Evolutionary conservation across 2,113 vertebrate genomes (phyloP), one percentile per base, ranked within the genome.

Genomic region (Petrocephalus microphthalmus): DNA sequence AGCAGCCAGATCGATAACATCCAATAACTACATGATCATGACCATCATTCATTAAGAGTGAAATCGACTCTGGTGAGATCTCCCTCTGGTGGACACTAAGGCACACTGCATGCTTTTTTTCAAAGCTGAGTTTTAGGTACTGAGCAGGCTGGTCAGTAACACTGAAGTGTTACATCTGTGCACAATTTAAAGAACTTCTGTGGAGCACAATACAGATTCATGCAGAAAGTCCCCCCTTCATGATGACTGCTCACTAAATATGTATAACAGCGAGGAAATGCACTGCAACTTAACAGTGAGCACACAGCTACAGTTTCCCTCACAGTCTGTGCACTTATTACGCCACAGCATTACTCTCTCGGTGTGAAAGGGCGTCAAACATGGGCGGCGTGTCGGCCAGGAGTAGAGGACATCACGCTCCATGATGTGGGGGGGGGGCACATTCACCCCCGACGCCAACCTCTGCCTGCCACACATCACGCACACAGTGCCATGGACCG

Each of bases 61-160:
- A 56, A 33, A 64, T 45, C 19, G 11, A 22, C 20, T 22, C 54
- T 86, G 42, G 47, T 15, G 15, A 25, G 64, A 88, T 45, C 33
- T 37, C 84, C 71, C 87, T 88, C 67, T 90, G 78, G 47, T 88
- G 86, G 89, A 84, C 67, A 13, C 10, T 84, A 20, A 71, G n/a
- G 20, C 45, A 51, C 20, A 83, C 42, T 42, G n/a, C 88, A 89
- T 20, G 51, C 20, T 47, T 29, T n/a, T 19, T 25, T 17, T 86
- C 19, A 20, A 45, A 86, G 56, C 19, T 45, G 15, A 57, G 37
- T 52, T 13, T 49, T 51, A 54, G 13, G 17, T 54, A 15, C 52
- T 42, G 19, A 57, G 54, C 0, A 84, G 49, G 13, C n/a, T 52
- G n/a, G 17, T 1, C 29, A 17, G 29, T 53, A 20, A 42, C 22